Percentiles rank a stretch among this genome's conserved stretches.
phyloP scores from a whole-genome alignment of 2,797 vertebrate species.

The Prionace glauca region DNA sequence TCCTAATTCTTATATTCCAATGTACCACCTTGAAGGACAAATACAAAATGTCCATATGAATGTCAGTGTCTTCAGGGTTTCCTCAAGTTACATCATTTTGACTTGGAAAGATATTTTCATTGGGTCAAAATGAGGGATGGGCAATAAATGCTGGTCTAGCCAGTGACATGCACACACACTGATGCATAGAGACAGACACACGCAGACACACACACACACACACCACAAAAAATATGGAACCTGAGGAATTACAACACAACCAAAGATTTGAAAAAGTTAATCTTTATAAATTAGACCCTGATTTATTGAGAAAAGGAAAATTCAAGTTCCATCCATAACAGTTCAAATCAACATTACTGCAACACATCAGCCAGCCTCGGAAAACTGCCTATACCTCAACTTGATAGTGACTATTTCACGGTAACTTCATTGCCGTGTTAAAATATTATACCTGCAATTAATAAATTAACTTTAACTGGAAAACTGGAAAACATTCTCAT shows the following conservation, averaged over 20 bases:
- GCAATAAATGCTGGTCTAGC: too few species aligned
- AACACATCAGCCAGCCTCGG: background rate
- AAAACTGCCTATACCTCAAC: background rate
- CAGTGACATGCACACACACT: too few species aligned
- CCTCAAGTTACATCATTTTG: too few species aligned
- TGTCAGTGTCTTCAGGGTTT: too few species aligned
- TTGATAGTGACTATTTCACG: background rate
- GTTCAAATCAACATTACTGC: background rate
- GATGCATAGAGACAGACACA: background rate
- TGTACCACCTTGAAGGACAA: too few species aligned
- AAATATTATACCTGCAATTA: too few species aligned
- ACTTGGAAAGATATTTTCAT: too few species aligned
- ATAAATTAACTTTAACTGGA: too few species aligned
- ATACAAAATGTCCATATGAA: too few species aligned
- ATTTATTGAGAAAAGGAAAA: background rate
- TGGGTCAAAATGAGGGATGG: too few species aligned
- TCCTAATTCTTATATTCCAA: too few species aligned
- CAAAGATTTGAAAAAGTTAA: background rate
- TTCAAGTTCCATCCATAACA: background rate
- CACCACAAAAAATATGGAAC: background rate
- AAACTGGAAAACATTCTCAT: background rate
- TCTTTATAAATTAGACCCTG: background rate
- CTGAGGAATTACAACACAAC: background rate
- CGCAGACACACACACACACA: background rate
- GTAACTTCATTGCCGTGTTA: too few species aligned